Conservation (phyloP, 2,113 vertebrate species). For the Mormyrus iriodes region DNA sequence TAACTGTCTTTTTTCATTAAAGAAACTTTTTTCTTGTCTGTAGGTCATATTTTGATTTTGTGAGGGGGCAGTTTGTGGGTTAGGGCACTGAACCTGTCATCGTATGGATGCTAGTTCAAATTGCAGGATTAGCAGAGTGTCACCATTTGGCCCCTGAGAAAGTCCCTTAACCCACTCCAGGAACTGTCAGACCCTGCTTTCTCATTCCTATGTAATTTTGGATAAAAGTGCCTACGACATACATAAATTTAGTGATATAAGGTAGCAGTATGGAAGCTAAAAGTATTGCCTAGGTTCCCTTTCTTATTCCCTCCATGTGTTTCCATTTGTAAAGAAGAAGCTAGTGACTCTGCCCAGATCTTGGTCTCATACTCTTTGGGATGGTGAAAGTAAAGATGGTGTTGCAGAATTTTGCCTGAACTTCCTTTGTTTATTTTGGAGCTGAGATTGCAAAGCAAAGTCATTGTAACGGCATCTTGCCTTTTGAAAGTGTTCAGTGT, state of each 20-base stretch:
- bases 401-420: background rate
- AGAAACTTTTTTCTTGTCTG: background rate
- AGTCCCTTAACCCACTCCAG: background rate
- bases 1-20: background rate
- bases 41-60: background rate
- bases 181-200: background rate
- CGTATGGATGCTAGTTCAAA: background rate
- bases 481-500: background rate
- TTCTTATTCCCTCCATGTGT: background rate
- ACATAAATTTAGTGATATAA: background rate
- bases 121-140: background rate
- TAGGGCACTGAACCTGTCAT: background rate
- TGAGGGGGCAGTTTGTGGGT: background rate
- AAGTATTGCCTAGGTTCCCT: background rate
- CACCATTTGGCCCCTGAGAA: background rate
- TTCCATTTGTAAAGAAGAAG: background rate
- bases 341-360: background rate
- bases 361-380: background rate
- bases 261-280: background rate
- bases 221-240: background rate
- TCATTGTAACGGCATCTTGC: background rate
- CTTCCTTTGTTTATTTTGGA: background rate
- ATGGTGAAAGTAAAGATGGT: background rate
- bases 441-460: background rate
- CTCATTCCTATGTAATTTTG: background rate